Evolutionary conservation across 1,140 invertebrate species (phyloP), one percentile per base, ranked within the genome.

Genomic region (Drosophila orosa): DNA sequence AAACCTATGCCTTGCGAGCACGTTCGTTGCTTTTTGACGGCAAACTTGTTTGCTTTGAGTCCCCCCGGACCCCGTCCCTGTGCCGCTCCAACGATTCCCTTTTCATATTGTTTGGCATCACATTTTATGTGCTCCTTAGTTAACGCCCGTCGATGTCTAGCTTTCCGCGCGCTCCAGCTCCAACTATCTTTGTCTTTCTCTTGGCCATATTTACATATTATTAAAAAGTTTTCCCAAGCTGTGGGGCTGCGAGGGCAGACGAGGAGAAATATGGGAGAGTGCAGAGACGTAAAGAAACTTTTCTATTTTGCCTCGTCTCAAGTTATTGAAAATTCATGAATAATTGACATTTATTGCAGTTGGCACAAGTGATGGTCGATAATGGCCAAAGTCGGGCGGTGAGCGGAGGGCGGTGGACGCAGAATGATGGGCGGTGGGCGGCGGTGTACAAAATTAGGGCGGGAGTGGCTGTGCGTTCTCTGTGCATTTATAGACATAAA

Each of bases 311-410:
- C 73, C 76, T 75, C 45, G 48, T 65, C 71, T 72, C 56, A 79
- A 87, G 83, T 87, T 87, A 87, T 87, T 87, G 83, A 87, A 87
- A 87, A 87, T 82, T 87, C 79, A 87, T 87, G 79, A 87, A 87
- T 87, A 87, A 87, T 87, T 87, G 83, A 87, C 83, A 87, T 87
- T 87, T 87, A 87, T 87, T 87, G 83, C 83, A 87, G 83, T 87
- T 87, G 83, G 83, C 83, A 86, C 82, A 87, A 87, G 67, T 82
- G 74, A 87, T 87, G 79, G 83, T 73, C 83, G 83, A 87, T 87
- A 87, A 86, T 79, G 83, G 78, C 68, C 77, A 74, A 62, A 56
- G 22, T 45, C 55, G 31, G 13, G 47, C 0, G 62, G 19, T 56
- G 68, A 55, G 50, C 40, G 24, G 37, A 17, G 27, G 44, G 33